Percentiles rank a stretch among this genome's conserved stretches.
Evolutionary conservation across 2,113 vertebrate species (phyloP).

Genomic region (Cebidichthys violaceus): DNA sequence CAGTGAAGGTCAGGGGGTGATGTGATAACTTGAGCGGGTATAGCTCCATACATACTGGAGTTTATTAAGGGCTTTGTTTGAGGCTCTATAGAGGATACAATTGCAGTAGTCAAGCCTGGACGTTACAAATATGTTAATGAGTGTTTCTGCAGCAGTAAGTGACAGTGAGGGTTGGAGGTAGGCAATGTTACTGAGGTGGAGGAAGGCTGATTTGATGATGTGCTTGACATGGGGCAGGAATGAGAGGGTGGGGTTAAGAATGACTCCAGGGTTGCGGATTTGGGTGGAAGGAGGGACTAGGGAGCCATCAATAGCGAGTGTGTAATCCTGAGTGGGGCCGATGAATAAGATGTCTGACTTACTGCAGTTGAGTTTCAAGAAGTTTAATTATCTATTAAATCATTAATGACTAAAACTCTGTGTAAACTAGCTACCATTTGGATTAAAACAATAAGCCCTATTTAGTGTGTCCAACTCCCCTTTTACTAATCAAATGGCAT

Average conservation of each 20-base stretch:
- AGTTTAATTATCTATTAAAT: not conserved
- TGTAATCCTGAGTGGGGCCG: too few relatives aligned
- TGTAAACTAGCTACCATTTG: not conserved
- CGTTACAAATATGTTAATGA: not conserved
- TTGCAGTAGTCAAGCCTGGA: not conserved
- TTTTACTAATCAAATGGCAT: too few relatives aligned
- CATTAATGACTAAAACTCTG: not conserved
- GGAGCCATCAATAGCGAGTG: too few relatives aligned
- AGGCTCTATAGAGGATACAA: not conserved
- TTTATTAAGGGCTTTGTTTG: not conserved
- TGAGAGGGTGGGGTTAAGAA: not conserved
- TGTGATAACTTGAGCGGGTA: not conserved
- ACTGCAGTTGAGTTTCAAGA: too few relatives aligned
- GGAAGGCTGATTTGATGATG: not conserved
- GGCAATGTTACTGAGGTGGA: too few relatives aligned
- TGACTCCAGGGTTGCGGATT: not conserved
- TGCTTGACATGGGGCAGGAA: not conserved
- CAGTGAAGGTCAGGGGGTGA: not conserved
- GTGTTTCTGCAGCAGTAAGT: not conserved
- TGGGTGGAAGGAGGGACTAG: too few relatives aligned
- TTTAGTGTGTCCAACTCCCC: not conserved
- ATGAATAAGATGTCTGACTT: not conserved
- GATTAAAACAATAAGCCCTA: not conserved
- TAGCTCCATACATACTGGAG: not conserved
- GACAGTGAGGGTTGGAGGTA: too few relatives aligned